A percentile compares a stretch with the other conserved stretches of the same genome.
phyloP scores from a whole-genome alignment of 2,888 invertebrate genomes.

The Lacanobia wlatinum region DNA sequence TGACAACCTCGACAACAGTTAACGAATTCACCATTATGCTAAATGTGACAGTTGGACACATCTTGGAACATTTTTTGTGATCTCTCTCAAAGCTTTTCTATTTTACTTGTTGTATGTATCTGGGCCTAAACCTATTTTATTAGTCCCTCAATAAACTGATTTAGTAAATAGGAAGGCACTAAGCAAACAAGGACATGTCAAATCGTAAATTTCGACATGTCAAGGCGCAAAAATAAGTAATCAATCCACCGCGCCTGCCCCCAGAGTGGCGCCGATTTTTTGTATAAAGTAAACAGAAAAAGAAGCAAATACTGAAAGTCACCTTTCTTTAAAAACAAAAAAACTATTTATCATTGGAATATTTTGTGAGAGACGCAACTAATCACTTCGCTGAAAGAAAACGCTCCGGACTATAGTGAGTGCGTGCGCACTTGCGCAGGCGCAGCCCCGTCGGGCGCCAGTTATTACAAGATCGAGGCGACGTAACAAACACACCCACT shows the following conservation, averaged over 20 bases:
- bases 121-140: background rate
- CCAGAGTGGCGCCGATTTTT: background rate
- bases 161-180: background rate
- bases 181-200: background rate
- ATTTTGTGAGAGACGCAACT: conserved; percentile 16
- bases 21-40: conserved; percentile 26
- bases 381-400: conserved; percentile 46
- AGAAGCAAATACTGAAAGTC: conserved; percentile 26
- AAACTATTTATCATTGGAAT: conserved; percentile 32
- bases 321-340: conserved; percentile 12
- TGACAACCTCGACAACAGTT: conserved; percentile 34
- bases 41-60: background rate
- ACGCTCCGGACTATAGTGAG: conserved; percentile 1
- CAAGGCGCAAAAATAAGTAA: background rate
- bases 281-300: background rate
- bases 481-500: conserved; percentile 57
- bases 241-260: background rate
- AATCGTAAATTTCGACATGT: no score
- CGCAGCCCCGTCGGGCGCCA: conserved; percentile 36
- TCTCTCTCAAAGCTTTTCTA: background rate
- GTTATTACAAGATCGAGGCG: conserved; percentile 44
- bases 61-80: background rate
- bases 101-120: no score
- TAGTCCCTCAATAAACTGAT: background rate
- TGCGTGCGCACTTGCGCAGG: conserved; percentile 32